Conservation (phyloP, 2,888 invertebrate genomes). For the Microctonus hyperodae region DNA sequence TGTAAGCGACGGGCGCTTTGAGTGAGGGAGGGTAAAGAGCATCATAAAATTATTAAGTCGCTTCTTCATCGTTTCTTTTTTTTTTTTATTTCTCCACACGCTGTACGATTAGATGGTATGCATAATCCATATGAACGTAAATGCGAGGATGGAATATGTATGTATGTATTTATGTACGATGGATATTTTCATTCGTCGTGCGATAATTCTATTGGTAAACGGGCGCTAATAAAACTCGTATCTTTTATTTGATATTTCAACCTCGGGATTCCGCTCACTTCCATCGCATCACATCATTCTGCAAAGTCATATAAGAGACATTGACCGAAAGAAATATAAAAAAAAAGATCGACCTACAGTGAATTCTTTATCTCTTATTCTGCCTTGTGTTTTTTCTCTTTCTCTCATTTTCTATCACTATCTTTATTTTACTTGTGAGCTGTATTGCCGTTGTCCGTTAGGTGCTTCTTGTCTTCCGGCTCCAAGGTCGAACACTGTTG, state of each 20-base stretch:
- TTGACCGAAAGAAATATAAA: slow-evolving; percentile 39
- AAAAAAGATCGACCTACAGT: slow-evolving; percentile 34
- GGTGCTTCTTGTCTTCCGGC: slow-evolving; percentile 33
- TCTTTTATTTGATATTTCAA: slow-evolving; percentile 26
- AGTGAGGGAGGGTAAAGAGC: slow-evolving; percentile 34
- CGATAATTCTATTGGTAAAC: slow-evolving; percentile 36
- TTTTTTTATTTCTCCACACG: slow-evolving; percentile 33
- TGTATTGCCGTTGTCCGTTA: neutral
- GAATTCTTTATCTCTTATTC: slow-evolving; percentile 3
- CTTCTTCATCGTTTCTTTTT: slow-evolving; percentile 25
- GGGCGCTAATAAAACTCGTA: slow-evolving; percentile 43
- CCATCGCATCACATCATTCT: slow-evolving; percentile 24
- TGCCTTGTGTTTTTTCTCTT: too few relatives aligned
- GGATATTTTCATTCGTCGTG: slow-evolving; percentile 38
- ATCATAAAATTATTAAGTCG: slow-evolving; percentile 57
- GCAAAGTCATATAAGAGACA: slow-evolving; percentile 32
- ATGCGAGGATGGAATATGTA: slow-evolving; percentile 8
- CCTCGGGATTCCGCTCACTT: slow-evolving; percentile 11
- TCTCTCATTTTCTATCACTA: too few relatives aligned
- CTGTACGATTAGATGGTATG: slow-evolving; percentile 53
- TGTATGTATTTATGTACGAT: slow-evolving; percentile 24
- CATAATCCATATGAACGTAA: slow-evolving; percentile 46
- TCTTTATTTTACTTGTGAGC: neutral
- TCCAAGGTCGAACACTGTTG: slow-evolving; percentile 38
- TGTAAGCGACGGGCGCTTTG: neutral